phyloP scores from a whole-genome alignment of 2,797 vertebrate genomes.

The Notoglanidium macrostoma region DNA sequence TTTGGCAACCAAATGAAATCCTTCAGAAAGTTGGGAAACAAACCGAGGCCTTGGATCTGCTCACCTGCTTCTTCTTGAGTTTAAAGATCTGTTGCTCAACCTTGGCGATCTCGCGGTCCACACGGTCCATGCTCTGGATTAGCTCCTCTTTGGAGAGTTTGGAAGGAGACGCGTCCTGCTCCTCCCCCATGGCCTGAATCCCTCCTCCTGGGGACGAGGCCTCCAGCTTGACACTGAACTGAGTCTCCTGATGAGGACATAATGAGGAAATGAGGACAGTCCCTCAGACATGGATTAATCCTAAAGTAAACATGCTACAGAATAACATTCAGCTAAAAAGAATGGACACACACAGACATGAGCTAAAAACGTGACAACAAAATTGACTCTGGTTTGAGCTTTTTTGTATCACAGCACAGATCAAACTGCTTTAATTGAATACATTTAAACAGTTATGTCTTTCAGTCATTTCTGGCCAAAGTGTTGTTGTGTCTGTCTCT shows the following conservation, averaged over 20 bases:
- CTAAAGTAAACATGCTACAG: neutral
- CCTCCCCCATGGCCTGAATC: slow-evolving; percentile 81
- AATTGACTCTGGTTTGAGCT: neutral
- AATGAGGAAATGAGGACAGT: neutral
- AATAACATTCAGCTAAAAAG: neutral
- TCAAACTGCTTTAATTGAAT: neutral
- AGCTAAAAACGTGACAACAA: too few relatives aligned
- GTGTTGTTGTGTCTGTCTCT: neutral
- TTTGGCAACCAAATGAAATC: neutral
- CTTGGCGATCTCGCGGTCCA: slow-evolving; percentile 97
- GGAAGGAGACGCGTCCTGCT: slow-evolving; percentile 93
- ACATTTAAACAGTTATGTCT: neutral
- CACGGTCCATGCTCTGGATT: slow-evolving; percentile 99
- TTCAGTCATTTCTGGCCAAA: neutral
- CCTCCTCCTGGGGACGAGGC: slow-evolving; percentile 82
- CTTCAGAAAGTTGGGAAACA: neutral
- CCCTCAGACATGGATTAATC: neutral
- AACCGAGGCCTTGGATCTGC: slow-evolving; percentile 5
- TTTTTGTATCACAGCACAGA: neutral
- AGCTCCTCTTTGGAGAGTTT: slow-evolving; percentile 98
- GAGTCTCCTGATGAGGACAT: slow-evolving; percentile 77
- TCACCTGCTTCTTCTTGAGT: slow-evolving; percentile 97
- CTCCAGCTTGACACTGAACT: slow-evolving; percentile 82
- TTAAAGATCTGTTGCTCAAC: slow-evolving; percentile 99
- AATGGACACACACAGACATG: neutral